Base-by-base conservation (phyloP, 37 sponge, comb jelly and placozoan species). In the Halichondria panicea region DNA sequence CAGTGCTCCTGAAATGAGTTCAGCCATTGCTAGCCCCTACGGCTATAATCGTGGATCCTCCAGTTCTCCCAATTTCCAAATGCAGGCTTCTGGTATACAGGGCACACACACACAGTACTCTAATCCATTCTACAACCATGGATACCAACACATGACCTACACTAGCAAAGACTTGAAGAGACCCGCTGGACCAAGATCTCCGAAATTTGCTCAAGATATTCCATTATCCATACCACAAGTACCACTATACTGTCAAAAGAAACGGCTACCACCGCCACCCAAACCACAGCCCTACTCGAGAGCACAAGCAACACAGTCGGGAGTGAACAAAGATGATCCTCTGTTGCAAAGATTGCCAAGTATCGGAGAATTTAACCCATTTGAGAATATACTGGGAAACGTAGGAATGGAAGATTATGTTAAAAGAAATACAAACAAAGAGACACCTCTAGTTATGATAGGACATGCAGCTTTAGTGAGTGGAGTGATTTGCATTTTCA, bases 291-390 rank as follows among this genome's bases (percentile, higher is more conserved):
- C 67, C 1, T 67, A 78, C 37, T 52, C 52, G 1, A 35, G 70
- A 35, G 1, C 4, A 70, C 34, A 41, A 70, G 8, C 46, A 43
- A 11, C n/a, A n/a, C 70, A 9, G 31, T 11, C 34, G 21, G 7
- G 50, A 2, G 30, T 1, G 2, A 4, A 28, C 4, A 53, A 34
- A 31, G 35, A 25, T 40, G 4, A 3, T n/a, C n/a, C n/a, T n/a
- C n/a, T 34, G 73, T 21, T 34, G 1, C 73, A 55, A 40, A 55
- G 57, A 30, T 42, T 72, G n/a, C 73, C 73, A 9, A 72, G 73
- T 72, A 40, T 72, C 36, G 73, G 73, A 34, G 75, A 4, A 27
- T 76, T 63, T 63, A 38, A 76, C 48, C 76, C 64, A 6, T 76
- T 76, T 63, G 64, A 52, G 42, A 64, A 63, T 13, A 25, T 76